These are phyloP conservation scores for Lissonota sp. DNA, from an alignment of 2,888 invertebrate species.

Conservation along the genomic window DNA sequence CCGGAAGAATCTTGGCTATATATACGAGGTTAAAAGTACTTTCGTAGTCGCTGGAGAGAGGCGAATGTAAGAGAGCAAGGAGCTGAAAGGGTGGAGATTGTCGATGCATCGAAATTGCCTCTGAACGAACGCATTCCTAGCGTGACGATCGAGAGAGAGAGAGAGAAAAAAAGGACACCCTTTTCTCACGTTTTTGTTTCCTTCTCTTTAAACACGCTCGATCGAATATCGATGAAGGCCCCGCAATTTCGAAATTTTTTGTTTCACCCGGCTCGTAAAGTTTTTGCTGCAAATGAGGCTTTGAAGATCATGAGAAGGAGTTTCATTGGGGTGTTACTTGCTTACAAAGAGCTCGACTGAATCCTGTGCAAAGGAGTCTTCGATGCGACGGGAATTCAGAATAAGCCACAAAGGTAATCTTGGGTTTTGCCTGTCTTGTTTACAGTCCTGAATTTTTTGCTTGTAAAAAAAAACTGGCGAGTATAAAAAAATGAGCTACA, in stretches of 20 bases:
- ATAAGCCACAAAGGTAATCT: no score
- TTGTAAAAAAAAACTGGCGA: no score
- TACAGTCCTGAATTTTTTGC: no score
- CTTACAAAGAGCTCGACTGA: not conserved
- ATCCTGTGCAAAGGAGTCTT: no score
- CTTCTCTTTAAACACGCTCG: conserved; percentile 58
- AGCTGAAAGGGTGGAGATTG: conserved; percentile 16
- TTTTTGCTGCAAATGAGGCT: not conserved
- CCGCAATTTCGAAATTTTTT: conserved; percentile 38
- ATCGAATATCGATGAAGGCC: conserved; percentile 47
- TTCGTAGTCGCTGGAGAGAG: conserved; percentile 28
- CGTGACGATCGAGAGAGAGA: conserved; percentile 42
- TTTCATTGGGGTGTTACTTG: conserved; percentile 21
- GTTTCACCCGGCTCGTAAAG: conserved; percentile 17
- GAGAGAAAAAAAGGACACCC: conserved; percentile 6
- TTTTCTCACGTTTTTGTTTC: conserved; percentile 55
- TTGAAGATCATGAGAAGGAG: not conserved
- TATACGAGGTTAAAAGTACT: conserved; percentile 38
- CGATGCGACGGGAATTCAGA: no score
- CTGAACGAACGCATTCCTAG: conserved; percentile 54
- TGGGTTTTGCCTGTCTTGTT: no score
- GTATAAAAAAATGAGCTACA: no score
- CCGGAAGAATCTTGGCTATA: conserved; percentile 42
- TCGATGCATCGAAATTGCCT: conserved; percentile 64
- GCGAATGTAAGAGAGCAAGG: conserved; percentile 3